Base-by-base conservation (phyloP, 1,140 invertebrate genomes). In the Drosophila oshimai region DNA sequence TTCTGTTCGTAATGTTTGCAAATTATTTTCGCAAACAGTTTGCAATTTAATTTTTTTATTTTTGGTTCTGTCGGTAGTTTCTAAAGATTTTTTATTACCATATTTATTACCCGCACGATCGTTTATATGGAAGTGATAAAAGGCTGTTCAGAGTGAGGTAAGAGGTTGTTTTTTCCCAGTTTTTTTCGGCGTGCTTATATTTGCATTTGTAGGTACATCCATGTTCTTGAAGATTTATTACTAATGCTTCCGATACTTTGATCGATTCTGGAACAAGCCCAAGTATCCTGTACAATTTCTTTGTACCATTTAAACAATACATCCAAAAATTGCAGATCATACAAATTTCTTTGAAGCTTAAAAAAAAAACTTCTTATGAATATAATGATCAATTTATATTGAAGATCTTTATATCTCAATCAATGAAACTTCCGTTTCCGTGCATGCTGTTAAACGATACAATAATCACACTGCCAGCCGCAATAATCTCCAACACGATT, bases 401-500 rank as follows among this genome's bases (percentile, higher is more conserved):
- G 3, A 28, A 7, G 20, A 46, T 46, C 24, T 29, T 10, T n/a
- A 10, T 17, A 13, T 26, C 0, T 44, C 7, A 3, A 53, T 24
- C 13, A 33, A 17, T 33, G 6, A 12, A 33, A n/a, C 60, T 65
- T 65, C 62, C 41, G 44, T 33, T 67, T 10, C 12, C 18, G 18
- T 29, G 22, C 10, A 26, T 17, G 29, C 18, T 12, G 57, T 18
- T 45, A 26, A 12, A 61, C 37, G 57, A 34, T 61, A 24, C 9
- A 41, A 22, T 22, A 57, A 57, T 61, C 39, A 24, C 34, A 33
- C 17, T 29, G 33, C 33, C 24, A 15, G 18, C 12, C 53, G 17
- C 53, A 31, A 24, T 64, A 65, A 49, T 49, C 61, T 41, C 3
- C 42, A 64, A 65, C 68, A 72, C 68, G 54, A 72, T 61, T 51